Conservation (phyloP, 2,113 vertebrate genomes). For the Physeter macrocephalus region DNA sequence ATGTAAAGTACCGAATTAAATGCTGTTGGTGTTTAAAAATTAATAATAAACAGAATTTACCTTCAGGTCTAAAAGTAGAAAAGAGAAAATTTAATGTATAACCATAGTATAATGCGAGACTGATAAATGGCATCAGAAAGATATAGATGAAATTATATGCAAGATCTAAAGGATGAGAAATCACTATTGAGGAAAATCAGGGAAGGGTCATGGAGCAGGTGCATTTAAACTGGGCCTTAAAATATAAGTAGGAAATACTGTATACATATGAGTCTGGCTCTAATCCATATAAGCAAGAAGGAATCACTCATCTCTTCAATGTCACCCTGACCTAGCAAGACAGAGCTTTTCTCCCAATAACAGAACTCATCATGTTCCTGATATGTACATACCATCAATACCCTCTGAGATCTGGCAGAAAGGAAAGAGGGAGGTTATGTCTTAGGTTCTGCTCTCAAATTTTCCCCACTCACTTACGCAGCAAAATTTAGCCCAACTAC, state of each 20-base stretch:
- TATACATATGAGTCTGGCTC: neutral
- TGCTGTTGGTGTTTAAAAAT: neutral
- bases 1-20: neutral
- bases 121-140: neutral
- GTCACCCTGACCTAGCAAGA: neutral
- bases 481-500: slow-evolving; percentile 19
- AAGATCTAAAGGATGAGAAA: neutral
- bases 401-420: neutral
- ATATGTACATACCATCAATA: neutral
- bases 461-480: slow-evolving; percentile 12
- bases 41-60: neutral
- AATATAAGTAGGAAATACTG: neutral
- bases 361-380: neutral
- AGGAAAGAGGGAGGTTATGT: neutral
- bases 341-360: neutral
- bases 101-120: neutral
- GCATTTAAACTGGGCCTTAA: neutral
- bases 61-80: neutral
- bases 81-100: neutral
- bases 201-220: neutral
- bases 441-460: neutral
- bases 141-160: neutral
- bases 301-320: neutral
- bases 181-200: neutral
- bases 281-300: neutral